Conservation (phyloP, 2,888 invertebrate genomes). For the Pollenia griseotomentosa region DNA sequence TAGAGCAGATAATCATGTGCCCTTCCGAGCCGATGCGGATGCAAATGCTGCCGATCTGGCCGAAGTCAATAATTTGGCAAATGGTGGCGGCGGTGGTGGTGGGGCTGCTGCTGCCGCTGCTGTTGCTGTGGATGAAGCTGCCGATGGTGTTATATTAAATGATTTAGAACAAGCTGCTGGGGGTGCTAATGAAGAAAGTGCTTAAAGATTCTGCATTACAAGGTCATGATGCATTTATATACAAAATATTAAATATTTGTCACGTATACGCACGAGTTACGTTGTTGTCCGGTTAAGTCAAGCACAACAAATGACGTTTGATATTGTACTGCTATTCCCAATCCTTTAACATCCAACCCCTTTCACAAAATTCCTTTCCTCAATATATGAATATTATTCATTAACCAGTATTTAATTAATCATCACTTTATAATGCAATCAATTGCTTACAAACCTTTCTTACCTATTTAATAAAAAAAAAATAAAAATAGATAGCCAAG, state of each 20-base stretch:
- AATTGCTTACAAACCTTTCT: conserved; percentile 55
- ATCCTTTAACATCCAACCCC: not conserved
- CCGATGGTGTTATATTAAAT: conserved; percentile 80
- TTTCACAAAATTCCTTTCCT: not conserved
- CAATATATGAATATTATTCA: conserved; percentile 31
- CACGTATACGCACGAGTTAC: conserved; percentile 35
- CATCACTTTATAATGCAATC: conserved; percentile 47
- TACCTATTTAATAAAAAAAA: conserved; percentile 44
- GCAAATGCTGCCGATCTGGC: conserved; percentile 75
- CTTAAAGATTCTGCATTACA: conserved; percentile 64
- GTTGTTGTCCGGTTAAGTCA: not conserved
- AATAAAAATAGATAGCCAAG: too few relatives aligned
- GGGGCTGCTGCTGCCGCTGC: conserved; percentile 73
- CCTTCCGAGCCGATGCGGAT: conserved; percentile 70
- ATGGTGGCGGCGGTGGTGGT: conserved; percentile 74
- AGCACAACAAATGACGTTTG: conserved; percentile 32
- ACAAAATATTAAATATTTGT: conserved; percentile 13
- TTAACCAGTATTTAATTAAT: conserved; percentile 64
- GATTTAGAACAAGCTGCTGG: conserved; percentile 79
- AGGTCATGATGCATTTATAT: conserved; percentile 55
- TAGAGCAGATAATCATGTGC: conserved; percentile 75
- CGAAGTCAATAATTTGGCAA: conserved; percentile 64
- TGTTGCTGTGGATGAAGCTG: conserved; percentile 80
- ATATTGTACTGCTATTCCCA: conserved; percentile 23
- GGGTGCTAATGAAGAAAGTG: conserved; percentile 77